A percentile compares a stretch with the other conserved stretches of the same genome.
Conservation (phyloP, 2,888 invertebrate species). For the Ctenicera cuprea region DNA sequence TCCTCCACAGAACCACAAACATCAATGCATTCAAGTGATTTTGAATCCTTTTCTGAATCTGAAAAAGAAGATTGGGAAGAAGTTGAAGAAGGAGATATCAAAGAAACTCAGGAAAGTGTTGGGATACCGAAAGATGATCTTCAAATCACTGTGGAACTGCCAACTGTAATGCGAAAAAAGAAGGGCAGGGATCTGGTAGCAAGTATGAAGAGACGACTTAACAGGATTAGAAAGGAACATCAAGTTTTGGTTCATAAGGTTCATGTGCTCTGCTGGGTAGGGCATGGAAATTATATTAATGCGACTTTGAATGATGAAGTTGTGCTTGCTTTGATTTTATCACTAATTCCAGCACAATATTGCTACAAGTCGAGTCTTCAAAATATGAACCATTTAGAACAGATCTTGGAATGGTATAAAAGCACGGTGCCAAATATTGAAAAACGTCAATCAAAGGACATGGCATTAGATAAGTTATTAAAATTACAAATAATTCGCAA, state of each 20-base stretch:
- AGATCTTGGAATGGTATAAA: constrained; percentile 86
- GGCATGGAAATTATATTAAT: constrained; percentile 87
- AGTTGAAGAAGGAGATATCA: constrained; percentile 75
- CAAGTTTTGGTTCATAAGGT: constrained; percentile 91
- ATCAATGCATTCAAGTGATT: constrained; percentile 63
- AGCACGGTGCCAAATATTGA: constrained; percentile 77
- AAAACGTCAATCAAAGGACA: constrained; percentile 67
- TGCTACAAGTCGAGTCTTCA: constrained; percentile 86
- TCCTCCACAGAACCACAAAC: constrained; percentile 35
- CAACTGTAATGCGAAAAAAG: constrained; percentile 75
- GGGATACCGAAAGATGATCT: constrained; percentile 80
- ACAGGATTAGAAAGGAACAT: constrained; percentile 85
- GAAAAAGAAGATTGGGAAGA: constrained; percentile 86
- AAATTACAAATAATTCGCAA: constrained; percentile 78
- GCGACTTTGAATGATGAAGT: constrained; percentile 79
- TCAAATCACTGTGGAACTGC: constrained; percentile 84
- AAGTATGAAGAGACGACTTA: constrained; percentile 84
- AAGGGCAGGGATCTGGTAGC: constrained; percentile 82
- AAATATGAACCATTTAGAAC: constrained; percentile 84
- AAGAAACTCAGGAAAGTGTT: constrained; percentile 70
- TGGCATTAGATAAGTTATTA: constrained; percentile 72
- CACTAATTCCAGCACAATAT: constrained; percentile 83
- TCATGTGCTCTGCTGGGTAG: constrained; percentile 88
- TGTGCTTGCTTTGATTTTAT: constrained; percentile 81
- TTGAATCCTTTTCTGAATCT: constrained; percentile 74